A percentile compares a stretch with the other conserved stretches of the same genome.
Evolutionary conservation across 2,113 vertebrate genomes (phyloP).

Genomic region (Lonchura striata): DNA sequence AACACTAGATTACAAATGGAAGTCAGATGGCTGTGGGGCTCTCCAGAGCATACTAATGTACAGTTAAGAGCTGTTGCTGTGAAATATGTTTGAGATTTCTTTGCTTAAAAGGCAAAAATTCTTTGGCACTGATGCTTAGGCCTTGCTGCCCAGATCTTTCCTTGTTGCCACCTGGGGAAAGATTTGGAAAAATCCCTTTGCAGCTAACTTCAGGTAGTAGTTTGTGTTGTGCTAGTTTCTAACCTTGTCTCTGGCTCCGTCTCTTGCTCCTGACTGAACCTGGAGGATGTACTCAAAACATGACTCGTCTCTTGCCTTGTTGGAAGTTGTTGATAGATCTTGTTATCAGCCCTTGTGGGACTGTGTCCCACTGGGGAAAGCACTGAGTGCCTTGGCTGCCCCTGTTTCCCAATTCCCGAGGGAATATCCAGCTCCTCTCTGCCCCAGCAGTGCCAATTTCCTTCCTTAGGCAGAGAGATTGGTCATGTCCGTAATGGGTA

Average conservation of each 20-base stretch:
- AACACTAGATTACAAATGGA: background rate
- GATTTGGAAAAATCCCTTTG: background rate
- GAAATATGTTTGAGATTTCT: background rate
- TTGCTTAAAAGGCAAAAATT: background rate
- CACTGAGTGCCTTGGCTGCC: background rate
- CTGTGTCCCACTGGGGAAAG: background rate
- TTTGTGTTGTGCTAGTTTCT: background rate
- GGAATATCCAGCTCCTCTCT: background rate
- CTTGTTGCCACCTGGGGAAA: background rate
- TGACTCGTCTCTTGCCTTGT: background rate
- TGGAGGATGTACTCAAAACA: background rate
- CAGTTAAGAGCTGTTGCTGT: background rate
- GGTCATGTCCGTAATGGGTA: fast-evolving
- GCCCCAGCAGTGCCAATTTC: background rate
- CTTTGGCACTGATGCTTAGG: background rate
- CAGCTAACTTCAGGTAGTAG: background rate
- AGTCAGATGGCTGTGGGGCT: background rate
- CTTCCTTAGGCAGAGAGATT: background rate
- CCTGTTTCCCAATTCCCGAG: background rate
- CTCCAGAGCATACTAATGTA: background rate
- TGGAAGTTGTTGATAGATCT: background rate
- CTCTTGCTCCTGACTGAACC: background rate
- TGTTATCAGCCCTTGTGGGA: background rate
- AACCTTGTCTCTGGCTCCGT: background rate
- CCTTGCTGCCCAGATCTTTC: background rate